Percentiles rank a stretch among this genome's conserved stretches.
Evolutionary conservation across 2,888 invertebrate genomes (phyloP).

Genomic region (Noctua fimbriata): DNA sequence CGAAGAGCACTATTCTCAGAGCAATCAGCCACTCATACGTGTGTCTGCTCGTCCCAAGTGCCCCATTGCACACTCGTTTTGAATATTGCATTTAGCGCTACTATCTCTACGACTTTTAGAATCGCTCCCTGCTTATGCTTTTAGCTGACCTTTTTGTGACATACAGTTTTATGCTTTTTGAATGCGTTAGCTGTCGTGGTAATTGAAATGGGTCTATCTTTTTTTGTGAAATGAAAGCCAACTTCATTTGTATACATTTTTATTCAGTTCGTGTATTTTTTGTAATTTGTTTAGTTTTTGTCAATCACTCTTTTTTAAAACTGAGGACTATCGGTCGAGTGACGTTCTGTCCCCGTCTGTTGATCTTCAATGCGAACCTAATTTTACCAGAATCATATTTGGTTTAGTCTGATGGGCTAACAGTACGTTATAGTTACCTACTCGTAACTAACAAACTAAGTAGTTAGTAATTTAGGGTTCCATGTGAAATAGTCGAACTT

Average conservation of each 20-base stretch:
- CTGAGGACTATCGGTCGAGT: neutral
- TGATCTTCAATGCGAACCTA: neutral
- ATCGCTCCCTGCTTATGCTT: conserved; percentile 55
- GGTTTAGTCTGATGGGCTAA: neutral
- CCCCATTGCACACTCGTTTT: conserved; percentile 81
- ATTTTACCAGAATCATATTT: neutral
- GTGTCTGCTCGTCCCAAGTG: conserved; percentile 81
- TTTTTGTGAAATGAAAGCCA: conserved; percentile 3
- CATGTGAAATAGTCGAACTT: neutral
- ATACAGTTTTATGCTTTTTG: conserved; percentile 29
- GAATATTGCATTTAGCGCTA: conserved; percentile 87
- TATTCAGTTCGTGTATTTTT: conserved; percentile 20
- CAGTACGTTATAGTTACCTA: neutral
- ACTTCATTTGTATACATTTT: conserved; percentile 11
- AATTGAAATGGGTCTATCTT: conserved; percentile 11
- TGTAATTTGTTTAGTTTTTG: neutral
- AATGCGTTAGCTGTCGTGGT: conserved; percentile 8
- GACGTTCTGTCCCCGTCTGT: neutral
- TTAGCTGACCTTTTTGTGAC: conserved; percentile 60
- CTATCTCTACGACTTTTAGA: conserved; percentile 72
- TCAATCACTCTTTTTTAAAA: neutral
- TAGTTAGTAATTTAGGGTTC: neutral
- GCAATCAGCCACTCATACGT: conserved; percentile 85
- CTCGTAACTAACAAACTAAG: neutral
- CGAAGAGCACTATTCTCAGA: conserved; percentile 79